Evolutionary conservation across 1,140 invertebrate genomes (phyloP), one percentile per base, ranked within the genome.

Genomic region (Pteromalus puparum): DNA sequence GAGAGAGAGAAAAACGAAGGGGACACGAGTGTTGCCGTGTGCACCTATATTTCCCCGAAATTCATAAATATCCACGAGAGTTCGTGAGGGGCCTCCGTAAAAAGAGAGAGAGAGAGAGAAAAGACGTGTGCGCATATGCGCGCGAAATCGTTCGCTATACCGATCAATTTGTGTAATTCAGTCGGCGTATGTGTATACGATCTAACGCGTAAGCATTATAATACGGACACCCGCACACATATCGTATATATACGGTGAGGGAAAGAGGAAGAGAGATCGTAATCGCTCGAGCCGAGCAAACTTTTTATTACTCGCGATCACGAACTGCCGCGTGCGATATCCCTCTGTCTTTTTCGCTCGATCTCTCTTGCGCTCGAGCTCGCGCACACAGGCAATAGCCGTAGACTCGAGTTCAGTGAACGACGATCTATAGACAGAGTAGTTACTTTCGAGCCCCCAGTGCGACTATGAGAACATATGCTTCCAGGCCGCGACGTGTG

Each of bases 241-340:
- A 15, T 4, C 21, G 21, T 7, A 61, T 4, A n/a, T 4, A 7
- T n/a, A n/a, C n/a, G n/a, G n/a, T n/a, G n/a, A n/a, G 18, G 13
- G 46, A 48, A 18, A 48, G 46, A 48, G 46, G 15, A 18, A 48
- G 46, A 48, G 46, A 87, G 88, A 89, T 89, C 86, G 88, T 86
- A 87, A 90, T 90, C 86, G 75, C 74, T 78, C 53, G 78, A 21
- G 38, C 26, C 34, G 76, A 53, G 77, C 70, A 83, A 89, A 90
- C 87, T 90, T 90, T 89, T 90, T 89, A 90, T 89, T 90, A 86
- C 89, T 77, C 73, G 65, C 87, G 84, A 89, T 88, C 88, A 89
- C 89, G 88, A 89, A 87, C 86, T 83, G 73, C 24, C 30, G n/a
- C 26, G 1, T 48, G n/a, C 65, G 0, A 75, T 42, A 42, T 75